Base-by-base conservation (phyloP, 1,140 invertebrate genomes). In the Nixonia krombeini region DNA sequence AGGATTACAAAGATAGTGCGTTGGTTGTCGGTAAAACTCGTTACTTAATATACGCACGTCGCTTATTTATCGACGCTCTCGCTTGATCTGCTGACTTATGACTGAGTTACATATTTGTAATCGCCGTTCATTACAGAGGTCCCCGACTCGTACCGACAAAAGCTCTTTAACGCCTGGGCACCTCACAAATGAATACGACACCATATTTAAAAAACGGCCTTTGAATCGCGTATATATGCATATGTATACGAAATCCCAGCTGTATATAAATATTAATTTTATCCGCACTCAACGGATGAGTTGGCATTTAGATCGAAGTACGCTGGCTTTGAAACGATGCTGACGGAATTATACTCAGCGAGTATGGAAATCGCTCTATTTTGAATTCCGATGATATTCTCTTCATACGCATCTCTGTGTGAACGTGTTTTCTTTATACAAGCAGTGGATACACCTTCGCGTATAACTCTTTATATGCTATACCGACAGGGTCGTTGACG, bases 251-350 rank as follows among this genome's bases (percentile, higher is more conserved):
- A 62, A 65, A 58, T 49, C 28, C 52, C 8, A 51, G 41, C 41
- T 41, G 57, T 70, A 49, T 65, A 70, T 70, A 61, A 70, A 70
- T 70, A 70, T 70, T 70, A 70, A 70, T 70, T 70, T 62, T 55
- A 70, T 70, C 67, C 47, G 53, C 61, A 52, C 67, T 64, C 61
- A 61, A 64, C 59, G 67, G 61, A 64, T 70, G 67, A 70, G 67
- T 70, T 70, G 59, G 55, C 64, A 70, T 70, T 70, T 70, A 70
- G 67, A 64, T 70, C 67, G 67, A 64, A 64, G 46, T 63, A 61
- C 67, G 67, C 64, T 70, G 67, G 59, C 58, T 69, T 69, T 69
- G 66, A 69, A 69, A 70, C 56, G 51, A 46, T 41, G 56, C 66
- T 64, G 59, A 70, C 59, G 59, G 65, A 70, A 65, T 70, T 70